Evolutionary conservation across 1,140 invertebrate species (phyloP), one percentile per base, ranked within the genome.

Genomic region (Drosophila busckii): DNA sequence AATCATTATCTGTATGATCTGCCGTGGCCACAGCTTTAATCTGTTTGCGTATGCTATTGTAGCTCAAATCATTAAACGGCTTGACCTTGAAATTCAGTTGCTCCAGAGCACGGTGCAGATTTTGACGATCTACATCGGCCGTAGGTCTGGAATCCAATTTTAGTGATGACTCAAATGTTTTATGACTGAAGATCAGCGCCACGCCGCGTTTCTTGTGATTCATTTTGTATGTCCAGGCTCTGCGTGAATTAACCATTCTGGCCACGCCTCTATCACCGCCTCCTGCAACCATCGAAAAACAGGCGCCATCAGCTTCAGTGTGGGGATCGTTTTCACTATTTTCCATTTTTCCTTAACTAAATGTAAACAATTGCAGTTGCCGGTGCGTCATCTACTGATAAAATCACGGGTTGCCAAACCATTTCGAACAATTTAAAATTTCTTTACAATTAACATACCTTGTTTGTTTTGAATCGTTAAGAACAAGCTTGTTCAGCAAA

Each of bases 151-250:
- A 83, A 17, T 58, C 63, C 52, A 93, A 85, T 16, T 89, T 86
- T 17, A 85, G 83, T 2, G 89, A 83, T 2, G 89, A 83, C 34
- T 90, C 90, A 68, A 94, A 95, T 64, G 90, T 88, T 88, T 95
- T 93, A 87, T 97, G 95, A 82, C 97, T 97, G 64, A 98, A 96
- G 58, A 98, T 95, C 1, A 97, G 71, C 15, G 95, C 95, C 45
- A 91, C 6, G 12, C 96, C 96, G 49, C 95, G 90, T 54, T 92
- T 91, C 22, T 89, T 86, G 87, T 97, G 93, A 70, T 91, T 91
- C 96, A 97, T 97, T 63, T 95, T 94, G 78, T 98, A 98, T 70
- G 91, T 91, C 0, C 88, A 87, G 0, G 90, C 91, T 83, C 93
- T 90, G 60, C 90, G 89, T 5, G 89, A 88, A 1, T 91, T 91